Evolutionary conservation across 2,797 vertebrate species (phyloP).

Genomic region (Oreochromis grahami): DNA sequence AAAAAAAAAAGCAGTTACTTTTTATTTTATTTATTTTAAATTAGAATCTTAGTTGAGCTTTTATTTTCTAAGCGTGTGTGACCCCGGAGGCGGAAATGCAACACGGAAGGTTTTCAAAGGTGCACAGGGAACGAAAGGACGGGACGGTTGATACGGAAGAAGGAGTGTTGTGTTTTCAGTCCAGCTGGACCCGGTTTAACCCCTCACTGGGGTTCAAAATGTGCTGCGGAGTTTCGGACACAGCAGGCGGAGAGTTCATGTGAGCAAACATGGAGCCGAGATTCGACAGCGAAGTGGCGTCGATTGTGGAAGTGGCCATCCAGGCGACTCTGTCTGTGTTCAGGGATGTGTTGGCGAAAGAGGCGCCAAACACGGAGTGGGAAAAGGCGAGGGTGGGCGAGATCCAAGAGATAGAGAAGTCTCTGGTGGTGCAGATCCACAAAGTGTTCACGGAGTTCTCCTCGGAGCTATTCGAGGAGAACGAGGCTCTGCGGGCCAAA

Average conservation of each 20-base stretch:
- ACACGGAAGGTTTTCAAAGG: slow-evolving; percentile 19
- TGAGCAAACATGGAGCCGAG: slow-evolving; percentile 39
- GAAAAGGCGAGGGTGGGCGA: slow-evolving; percentile 3
- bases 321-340: slow-evolving; percentile 50
- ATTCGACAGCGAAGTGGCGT: slow-evolving; percentile 45
- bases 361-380: slow-evolving; percentile 19
- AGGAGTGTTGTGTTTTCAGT: background rate
- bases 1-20: background rate
- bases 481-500: slow-evolving; percentile 56
- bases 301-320: slow-evolving; percentile 56
- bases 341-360: slow-evolving; percentile 31
- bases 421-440: slow-evolving; percentile 46
- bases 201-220: background rate
- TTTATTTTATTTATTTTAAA: background rate
- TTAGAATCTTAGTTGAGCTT: background rate
- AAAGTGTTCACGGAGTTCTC: slow-evolving; percentile 41
- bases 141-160: background rate
- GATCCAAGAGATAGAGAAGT: slow-evolving; percentile 40
- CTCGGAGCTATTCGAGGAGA: slow-evolving; percentile 56
- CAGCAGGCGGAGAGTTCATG: background rate
- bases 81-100: slow-evolving; percentile 31
- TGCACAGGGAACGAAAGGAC: background rate
- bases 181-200: background rate
- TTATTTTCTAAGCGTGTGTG: background rate
- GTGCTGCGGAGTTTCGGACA: fast-evolving